Evolutionary conservation across 2,888 invertebrate species (phyloP), one percentile per base, ranked within the genome.

Genomic region (Dynastes maya): DNA sequence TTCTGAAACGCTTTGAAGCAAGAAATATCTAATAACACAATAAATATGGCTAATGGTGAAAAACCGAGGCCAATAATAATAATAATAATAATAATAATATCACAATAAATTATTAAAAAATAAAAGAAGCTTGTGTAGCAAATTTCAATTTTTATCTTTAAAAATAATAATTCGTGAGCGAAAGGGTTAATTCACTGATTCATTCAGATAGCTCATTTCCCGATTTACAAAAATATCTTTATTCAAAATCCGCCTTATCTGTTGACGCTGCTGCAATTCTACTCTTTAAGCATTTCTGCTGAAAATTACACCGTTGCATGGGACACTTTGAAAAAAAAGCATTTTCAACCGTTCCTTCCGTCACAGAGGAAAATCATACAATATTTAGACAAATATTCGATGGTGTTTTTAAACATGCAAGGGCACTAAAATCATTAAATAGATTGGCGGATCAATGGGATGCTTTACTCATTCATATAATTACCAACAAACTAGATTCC

Each of bases 111-210:
- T 22, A 22, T 22, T 22, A 22, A 22, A 22, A 22, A 22, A 22
- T 22, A 22, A 22, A 22, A 22, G 22, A 22, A 22, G 22, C 22
- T 22, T 22, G 22, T 22, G 22, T 22, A 22, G 22, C 22, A 22
- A 22, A 22, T 22, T 22, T 22, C 22, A 22, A 22, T 22, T 22
- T 22, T 22, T 22, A 0, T 22, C 22, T 22, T 22, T 22, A 22
- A 22, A 22, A 22, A 22, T 22, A 22, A 22, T 22, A 22, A 22
- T 22, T 22, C 22, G 22, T 22, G 22, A 22, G 22, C 22, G 22
- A 22, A 22, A 22, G 22, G 22, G 22, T 22, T 27, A 68, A 58
- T 51, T 76, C 82, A 13, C 58, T 80, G 9, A 74, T 82, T 22
- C 77, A 78, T 49, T 49, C 77, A 22, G 76, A 81, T 71, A 37